Conservation (phyloP, 2,888 invertebrate genomes). For the Xestoiulus laeticollis region DNA sequence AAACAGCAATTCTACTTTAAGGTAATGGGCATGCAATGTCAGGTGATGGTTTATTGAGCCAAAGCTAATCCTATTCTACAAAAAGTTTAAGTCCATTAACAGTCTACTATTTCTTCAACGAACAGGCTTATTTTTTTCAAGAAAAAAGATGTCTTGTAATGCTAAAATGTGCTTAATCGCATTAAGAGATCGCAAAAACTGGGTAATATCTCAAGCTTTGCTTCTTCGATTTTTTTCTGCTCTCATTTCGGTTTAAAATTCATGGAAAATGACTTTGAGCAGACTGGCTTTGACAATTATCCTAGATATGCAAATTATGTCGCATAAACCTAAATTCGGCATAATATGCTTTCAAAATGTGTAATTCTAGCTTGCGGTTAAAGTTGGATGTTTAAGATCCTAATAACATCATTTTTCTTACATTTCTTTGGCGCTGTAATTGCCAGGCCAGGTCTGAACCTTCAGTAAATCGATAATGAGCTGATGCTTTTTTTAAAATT, state of each 20-base stretch:
- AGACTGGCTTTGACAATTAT: constrained; percentile 16
- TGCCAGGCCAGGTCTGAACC: neutral
- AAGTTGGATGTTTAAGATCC: neutral
- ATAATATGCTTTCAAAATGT: constrained; percentile 12
- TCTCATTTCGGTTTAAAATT: constrained; percentile 12
- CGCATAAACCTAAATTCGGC: constrained; percentile 1
- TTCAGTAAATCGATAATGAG: neutral
- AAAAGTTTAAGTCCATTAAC: constrained; percentile 37
- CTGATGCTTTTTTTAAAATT: neutral
- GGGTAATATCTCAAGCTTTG: neutral
- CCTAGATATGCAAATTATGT: neutral
- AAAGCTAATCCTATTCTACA: constrained; percentile 4
- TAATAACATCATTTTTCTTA: neutral
- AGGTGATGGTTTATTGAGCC: constrained; percentile 35
- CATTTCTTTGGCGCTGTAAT: neutral
- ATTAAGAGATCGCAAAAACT: neutral
- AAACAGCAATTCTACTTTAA: neutral
- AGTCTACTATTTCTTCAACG: neutral
- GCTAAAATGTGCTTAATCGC: constrained; percentile 41
- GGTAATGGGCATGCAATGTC: neutral
- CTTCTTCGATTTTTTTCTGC: constrained; percentile 7
- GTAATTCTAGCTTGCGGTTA: constrained; percentile 7
- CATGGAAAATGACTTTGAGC: constrained; percentile 4
- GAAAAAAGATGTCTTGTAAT: neutral
- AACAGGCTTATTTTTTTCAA: neutral